Base-by-base conservation (phyloP, 23 tunicate genomes). In the Botrylloides violaceus region DNA sequence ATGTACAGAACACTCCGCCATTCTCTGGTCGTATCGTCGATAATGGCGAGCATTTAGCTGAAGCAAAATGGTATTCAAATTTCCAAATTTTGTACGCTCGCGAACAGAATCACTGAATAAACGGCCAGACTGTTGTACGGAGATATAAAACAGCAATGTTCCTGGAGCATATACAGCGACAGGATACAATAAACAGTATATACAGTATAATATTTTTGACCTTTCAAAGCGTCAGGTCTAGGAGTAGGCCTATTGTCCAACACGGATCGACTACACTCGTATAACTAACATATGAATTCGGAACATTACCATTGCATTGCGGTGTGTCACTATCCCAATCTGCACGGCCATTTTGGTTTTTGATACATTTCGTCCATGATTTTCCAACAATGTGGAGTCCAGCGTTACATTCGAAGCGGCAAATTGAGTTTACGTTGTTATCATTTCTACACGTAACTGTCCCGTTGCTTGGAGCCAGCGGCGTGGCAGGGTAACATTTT, bases 371-470 rank as follows among this genome's bases (percentile, higher is more conserved):
- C 53, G 53, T 43, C 53, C 15, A 7, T 7, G 53, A 9, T 43
- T 43, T 9, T 15, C 53, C 53, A 43, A 7, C 15, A 9, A 43
- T 9, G 53, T 43, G 15, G 15, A 43, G 53, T 7, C 70, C 70
- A 3, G 4, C 70, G 34, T 29, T 34, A 31, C 70, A 63, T 63
- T 63, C 70, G 33, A 63, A 63, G 7, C 3, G 20, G 29, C 70
- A 63, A 23, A 63, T 34, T 4, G 70, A 63, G 3, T 31, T 27
- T 3, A 63, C 9, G 18, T 34, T 33, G 29, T 63, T 63, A 19
- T 29, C 36, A 31, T 63, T 9, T 25, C 34, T 63, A 34, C 70
- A 63, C n/a, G 35, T 29, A 19, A 63, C 35, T 19, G 7, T 9
- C 3, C 70, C 70, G 33, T 63, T 63, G 4, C 29, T 31, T 34